Base-by-base conservation (phyloP, 2,797 vertebrate genomes). In the Argyrosomus regius region DNA sequence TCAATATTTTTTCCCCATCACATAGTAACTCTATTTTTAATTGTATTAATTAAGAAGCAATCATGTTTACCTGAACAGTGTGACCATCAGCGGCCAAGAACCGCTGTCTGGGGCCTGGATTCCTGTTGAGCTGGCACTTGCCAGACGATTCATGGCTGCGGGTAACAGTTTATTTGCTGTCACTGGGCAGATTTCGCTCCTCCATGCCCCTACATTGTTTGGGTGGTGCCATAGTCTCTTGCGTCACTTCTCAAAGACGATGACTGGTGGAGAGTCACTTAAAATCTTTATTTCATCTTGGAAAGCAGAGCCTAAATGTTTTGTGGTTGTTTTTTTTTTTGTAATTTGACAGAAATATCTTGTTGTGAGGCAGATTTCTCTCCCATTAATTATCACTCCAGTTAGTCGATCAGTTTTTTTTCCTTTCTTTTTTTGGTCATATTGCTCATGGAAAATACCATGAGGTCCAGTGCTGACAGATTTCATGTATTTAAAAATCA, bases 181-280 rank as follows among this genome's bases (percentile, higher is more conserved):
- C 84, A 80, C 91, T 77, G 87, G 88, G 91, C 89, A 92, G 90
- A 92, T 90, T 89, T 87, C 1, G 14, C 83, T 86, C 54, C 75
- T 84, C 82, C 69, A 13, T 89, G 86, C 84, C 81, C 87, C 77
- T 81, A 65, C 78, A 84, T 86, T 90, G 76, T 89, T 87, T 82
- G 88, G 77, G 69, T 87, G 87, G 78, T 62, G 75, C 79, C 35
- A 54, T 64, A 76, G 76, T 83, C 63, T 79, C 56, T 71, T 77
- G 82, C 78, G 75, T 86, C 89, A 84, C 75, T 84, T 87, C 79
- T 87, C 61, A 57, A 81, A 84, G 77, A 77, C 61, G 24, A 75
- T 53, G 70, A 82, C 72, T 69, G 77, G 78, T 75, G 69, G 77
- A 86, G 66, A 81, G 65, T 78, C 75, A 90, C 75, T 82, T 69